A percentile compares a stretch with the other conserved stretches of the same genome.
phyloP scores from a whole-genome alignment of 1,140 invertebrate species.

The Tetramorium parvispinum region DNA sequence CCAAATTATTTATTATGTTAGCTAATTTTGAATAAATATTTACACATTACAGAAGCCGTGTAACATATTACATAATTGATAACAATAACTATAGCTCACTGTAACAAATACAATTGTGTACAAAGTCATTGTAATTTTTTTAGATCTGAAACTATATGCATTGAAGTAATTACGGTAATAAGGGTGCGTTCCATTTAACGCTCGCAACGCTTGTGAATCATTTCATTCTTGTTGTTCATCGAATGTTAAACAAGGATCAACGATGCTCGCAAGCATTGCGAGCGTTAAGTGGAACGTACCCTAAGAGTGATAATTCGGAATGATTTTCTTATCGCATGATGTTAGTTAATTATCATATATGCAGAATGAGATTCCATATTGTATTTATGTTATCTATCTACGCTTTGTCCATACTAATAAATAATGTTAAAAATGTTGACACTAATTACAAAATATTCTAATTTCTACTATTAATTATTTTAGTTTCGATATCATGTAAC shows the following conservation, averaged over 20 bases:
- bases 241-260: too few relatives aligned
- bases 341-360: slow-evolving; percentile 41
- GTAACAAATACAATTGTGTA: slow-evolving; percentile 71
- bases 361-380: slow-evolving; percentile 64
- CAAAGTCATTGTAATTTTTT: slow-evolving; percentile 58
- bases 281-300: too few relatives aligned
- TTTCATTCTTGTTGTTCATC: too few relatives aligned
- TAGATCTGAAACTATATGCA: not conserved
- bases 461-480: slow-evolving; percentile 38
- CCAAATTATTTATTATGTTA: slow-evolving; percentile 58
- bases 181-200: not conserved
- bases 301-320: slow-evolving; percentile 65
- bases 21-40: slow-evolving; percentile 70
- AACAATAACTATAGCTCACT: slow-evolving; percentile 60
- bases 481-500: not conserved
- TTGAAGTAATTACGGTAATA: slow-evolving; percentile 48
- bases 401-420: slow-evolving; percentile 17
- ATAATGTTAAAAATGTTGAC: slow-evolving; percentile 62
- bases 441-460: slow-evolving; percentile 66
- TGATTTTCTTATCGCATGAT: slow-evolving; percentile 28
- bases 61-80: slow-evolving; percentile 64
- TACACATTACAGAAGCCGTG: slow-evolving; percentile 69
- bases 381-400: not conserved
- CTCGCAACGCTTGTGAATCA: too few relatives aligned
- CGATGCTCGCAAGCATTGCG: too few relatives aligned